A percentile compares a stretch with the other conserved stretches of the same genome.
Evolutionary conservation across 1,140 invertebrate genomes (phyloP).

Genomic region (Drosophila mauritiana): DNA sequence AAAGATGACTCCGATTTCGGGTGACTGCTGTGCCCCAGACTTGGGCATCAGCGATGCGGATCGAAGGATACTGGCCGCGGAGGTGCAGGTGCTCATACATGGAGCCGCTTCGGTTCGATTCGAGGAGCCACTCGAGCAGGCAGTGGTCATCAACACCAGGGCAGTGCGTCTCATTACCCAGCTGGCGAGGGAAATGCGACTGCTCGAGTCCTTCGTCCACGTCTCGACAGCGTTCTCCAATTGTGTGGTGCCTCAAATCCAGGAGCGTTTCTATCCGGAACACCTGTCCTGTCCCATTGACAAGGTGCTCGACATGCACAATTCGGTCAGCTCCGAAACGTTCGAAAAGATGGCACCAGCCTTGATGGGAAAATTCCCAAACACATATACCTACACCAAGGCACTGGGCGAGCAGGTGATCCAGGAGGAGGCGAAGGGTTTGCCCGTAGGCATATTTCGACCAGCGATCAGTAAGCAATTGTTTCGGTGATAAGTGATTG

Average conservation of each 20-base stretch:
- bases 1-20: conserved; percentile 84
- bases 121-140: conserved; percentile 90
- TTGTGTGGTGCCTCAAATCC: conserved; percentile 87
- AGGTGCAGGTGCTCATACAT: conserved; percentile 91
- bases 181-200: conserved; percentile 87
- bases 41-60: conserved; percentile 89
- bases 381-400: conserved; percentile 94
- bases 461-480: conserved; percentile 87
- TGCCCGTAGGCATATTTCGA: conserved; percentile 90
- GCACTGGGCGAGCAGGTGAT: conserved; percentile 91
- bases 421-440: conserved; percentile 86
- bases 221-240: conserved; percentile 91
- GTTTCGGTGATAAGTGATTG: not conserved
- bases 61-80: conserved; percentile 24
- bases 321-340: conserved; percentile 85
- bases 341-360: conserved; percentile 88
- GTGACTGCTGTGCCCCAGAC: conserved; percentile 86
- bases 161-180: conserved; percentile 86
- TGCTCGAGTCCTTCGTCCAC: conserved; percentile 88
- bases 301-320: conserved; percentile 86
- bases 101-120: conserved; percentile 93
- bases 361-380: conserved; percentile 89
- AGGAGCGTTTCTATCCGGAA: conserved; percentile 90
- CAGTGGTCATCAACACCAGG: conserved; percentile 87
- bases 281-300: conserved; percentile 87